Evolutionary conservation across 1,140 invertebrate genomes (phyloP).

Genomic region (Calliopsis andreniformis): DNA sequence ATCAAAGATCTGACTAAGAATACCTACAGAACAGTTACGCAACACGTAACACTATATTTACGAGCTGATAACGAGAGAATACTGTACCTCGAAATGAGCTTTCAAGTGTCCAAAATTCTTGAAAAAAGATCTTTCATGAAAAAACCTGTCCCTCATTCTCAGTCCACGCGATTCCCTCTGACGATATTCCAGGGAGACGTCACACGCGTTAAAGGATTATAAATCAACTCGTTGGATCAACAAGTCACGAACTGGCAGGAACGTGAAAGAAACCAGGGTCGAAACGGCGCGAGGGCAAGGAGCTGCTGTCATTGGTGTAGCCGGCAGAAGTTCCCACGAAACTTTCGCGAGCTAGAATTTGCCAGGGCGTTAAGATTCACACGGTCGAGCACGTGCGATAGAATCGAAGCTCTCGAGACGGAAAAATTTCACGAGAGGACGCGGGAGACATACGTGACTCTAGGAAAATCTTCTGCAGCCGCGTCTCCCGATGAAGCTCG

Average conservation of each 20-base stretch:
- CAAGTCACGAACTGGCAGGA: slow-evolving; percentile 3
- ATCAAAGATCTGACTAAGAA: too few species aligned
- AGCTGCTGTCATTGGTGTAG: neutral
- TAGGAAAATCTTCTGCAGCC: slow-evolving; percentile 36
- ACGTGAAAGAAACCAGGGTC: neutral
- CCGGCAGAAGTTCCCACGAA: neutral
- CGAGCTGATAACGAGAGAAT: too few species aligned
- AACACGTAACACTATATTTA: too few species aligned
- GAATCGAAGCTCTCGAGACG: slow-evolving; percentile 33
- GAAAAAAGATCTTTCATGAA: too few species aligned
- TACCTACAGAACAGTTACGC: too few species aligned
- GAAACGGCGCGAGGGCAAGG: neutral
- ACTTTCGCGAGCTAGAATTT: slow-evolving; percentile 40
- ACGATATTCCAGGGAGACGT: too few species aligned
- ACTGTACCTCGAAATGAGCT: too few species aligned
- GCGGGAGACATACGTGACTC: slow-evolving; percentile 35
- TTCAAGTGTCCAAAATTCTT: too few species aligned
- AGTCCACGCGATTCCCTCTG: too few species aligned
- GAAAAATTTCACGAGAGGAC: slow-evolving; percentile 42
- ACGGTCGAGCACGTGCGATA: neutral
- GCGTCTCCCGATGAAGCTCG: neutral
- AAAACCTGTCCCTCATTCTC: too few species aligned
- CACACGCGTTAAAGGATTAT: neutral
- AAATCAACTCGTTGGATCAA: slow-evolving; percentile 11
- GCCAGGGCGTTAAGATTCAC: slow-evolving; percentile 35